These are phyloP conservation scores for Dysmachus trigonus DNA, from an alignment of 2,888 invertebrate genomes.

Conservation along the genomic window DNA sequence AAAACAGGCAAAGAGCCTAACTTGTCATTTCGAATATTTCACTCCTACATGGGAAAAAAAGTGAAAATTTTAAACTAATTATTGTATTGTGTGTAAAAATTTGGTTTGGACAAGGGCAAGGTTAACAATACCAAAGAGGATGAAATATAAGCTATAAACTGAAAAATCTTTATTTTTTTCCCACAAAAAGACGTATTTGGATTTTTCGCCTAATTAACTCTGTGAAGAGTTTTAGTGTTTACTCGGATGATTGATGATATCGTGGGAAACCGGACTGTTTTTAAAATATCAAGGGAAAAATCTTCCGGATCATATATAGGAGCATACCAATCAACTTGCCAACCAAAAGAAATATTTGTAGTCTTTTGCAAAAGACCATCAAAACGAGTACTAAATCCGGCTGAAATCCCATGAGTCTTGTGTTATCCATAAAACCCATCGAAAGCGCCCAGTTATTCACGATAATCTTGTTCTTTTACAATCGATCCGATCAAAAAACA, in stretches of 20 bases:
- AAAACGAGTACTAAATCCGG: not conserved
- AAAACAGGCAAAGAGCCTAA: not conserved
- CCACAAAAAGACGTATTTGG: not conserved
- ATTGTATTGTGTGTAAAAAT: not conserved
- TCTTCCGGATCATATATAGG: not conserved
- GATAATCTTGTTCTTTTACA: not conserved
- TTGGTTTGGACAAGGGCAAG: not conserved
- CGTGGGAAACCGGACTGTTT: not conserved
- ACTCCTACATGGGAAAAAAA: not conserved
- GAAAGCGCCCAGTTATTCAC: not conserved
- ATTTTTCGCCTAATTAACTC: not conserved
- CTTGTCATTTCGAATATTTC: not conserved
- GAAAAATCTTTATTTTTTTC: not conserved
- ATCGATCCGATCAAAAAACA: not conserved
- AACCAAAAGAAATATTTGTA: not conserved
- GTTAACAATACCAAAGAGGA: not conserved
- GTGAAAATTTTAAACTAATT: not conserved
- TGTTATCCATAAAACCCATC: not conserved
- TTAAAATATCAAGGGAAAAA: not conserved
- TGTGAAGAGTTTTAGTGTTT: not conserved
- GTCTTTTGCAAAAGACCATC: not conserved
- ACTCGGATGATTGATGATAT: not conserved
- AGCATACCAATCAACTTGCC: not conserved
- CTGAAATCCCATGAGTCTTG: not conserved
- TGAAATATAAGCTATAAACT: not conserved